These are phyloP conservation scores for Coenonympha arcania DNA, from an alignment of 2,888 invertebrate species.

Conservation along the genomic window DNA sequence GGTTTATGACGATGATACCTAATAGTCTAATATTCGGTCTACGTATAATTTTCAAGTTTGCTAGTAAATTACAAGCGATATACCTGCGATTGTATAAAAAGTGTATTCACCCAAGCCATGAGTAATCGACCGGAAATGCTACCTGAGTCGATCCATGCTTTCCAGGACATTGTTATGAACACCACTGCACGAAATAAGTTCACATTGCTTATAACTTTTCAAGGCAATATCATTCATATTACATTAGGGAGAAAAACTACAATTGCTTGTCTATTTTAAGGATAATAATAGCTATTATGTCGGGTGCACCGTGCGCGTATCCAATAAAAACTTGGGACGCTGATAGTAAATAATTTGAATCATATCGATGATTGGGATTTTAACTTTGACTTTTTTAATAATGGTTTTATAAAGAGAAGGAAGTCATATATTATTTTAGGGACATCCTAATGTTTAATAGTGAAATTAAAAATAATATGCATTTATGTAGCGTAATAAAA, in stretches of 20 bases:
- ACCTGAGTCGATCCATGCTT: slow-evolving; percentile 40
- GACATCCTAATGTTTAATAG: too few relatives aligned
- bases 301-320: not conserved
- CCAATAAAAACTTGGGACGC: slow-evolving; percentile 15
- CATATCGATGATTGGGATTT: slow-evolving; percentile 5
- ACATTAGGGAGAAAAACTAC: not conserved
- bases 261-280: not conserved
- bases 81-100: slow-evolving; percentile 13
- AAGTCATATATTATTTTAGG: too few relatives aligned
- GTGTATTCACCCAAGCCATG: slow-evolving; percentile 25
- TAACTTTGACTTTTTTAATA: not conserved
- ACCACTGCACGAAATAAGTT: slow-evolving; percentile 5
- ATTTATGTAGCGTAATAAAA: too few relatives aligned
- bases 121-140: slow-evolving; percentile 44
- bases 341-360: slow-evolving; percentile 14
- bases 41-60: too few relatives aligned
- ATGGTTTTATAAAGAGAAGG: too few relatives aligned
- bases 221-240: not conserved
- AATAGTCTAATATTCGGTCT: too few relatives aligned
- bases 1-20: too few relatives aligned
- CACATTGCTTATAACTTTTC: not conserved
- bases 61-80: slow-evolving; percentile 10
- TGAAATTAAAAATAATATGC: too few relatives aligned
- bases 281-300: not conserved
- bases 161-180: slow-evolving; percentile 21